Base-by-base conservation (phyloP, 2,797 vertebrate genomes). In the Dicrostonyx torquatus region DNA sequence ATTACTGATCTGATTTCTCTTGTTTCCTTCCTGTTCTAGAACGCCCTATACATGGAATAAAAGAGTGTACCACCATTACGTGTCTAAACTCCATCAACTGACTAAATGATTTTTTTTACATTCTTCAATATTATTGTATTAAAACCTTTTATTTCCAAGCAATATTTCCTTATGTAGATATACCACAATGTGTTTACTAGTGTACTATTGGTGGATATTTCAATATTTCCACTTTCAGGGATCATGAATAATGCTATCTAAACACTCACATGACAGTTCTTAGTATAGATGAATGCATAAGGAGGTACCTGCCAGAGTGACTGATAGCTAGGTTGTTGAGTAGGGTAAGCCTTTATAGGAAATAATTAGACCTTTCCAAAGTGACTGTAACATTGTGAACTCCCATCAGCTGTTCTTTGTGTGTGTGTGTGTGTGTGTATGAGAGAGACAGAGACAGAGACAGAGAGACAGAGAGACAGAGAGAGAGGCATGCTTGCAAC, bases 11-110 rank as follows among this genome's bases (percentile, higher is more conserved):
- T 87, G 13, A 94, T 62, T 50, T 94, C 48, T 17, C 40, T 79
- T 12, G 50, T 78, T 73, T 77, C 89, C 73, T 84, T 43, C 18
- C 13, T 80, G 70, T 94, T 94, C 48, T 17, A 84, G 48, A 93
- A 87, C 37, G 18, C 70, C 17, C 45, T n/a, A 26, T 55, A 87
- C 64, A 55, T 58, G 7, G 20, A 86, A 87, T 15, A 62, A 86
- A 11, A 80, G 13, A 37, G 5, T 60, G 50, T 13, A 4, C 5
- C 80, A 29, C 5, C 15, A 58, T 88, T 45, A 66, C 76, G 11
- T 75, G 12, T 77, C 40, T 89, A 50, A 83, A 45, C 78, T 77
- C 29, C 20, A 64, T 48, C 53, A 24, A 37, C 43, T 79, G 43
- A 50, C 18, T 83, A 2, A 78, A 90, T 26, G 58, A 12, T 50